phyloP scores from a whole-genome alignment of 2,888 invertebrate genomes.

The Micoletzkya japonica region DNA sequence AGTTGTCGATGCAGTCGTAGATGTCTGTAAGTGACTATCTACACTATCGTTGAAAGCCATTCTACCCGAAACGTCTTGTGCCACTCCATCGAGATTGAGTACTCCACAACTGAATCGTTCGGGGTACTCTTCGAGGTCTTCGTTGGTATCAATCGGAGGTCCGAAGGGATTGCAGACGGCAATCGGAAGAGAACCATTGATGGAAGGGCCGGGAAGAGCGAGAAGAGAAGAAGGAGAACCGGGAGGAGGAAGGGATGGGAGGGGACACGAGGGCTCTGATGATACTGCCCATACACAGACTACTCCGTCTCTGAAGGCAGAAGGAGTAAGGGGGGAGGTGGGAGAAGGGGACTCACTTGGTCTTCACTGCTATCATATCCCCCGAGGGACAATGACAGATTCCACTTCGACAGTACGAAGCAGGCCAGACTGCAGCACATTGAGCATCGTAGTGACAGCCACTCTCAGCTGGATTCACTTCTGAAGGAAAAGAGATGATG shows the following conservation, averaged over 20 bases:
- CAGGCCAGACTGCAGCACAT: slow-evolving; percentile 50
- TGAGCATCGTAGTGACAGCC: slow-evolving; percentile 50
- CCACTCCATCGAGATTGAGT: slow-evolving; percentile 1
- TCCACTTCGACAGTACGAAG: slow-evolving; percentile 45
- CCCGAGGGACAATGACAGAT: slow-evolving; percentile 46
- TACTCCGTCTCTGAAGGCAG: slow-evolving; percentile 40
- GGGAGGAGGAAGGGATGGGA: slow-evolving; percentile 48
- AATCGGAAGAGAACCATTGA: slow-evolving; percentile 19
- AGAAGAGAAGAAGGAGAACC: slow-evolving; percentile 45
- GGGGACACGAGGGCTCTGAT: slow-evolving; percentile 44
- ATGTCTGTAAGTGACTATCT: slow-evolving; percentile 33
- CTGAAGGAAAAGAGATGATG: slow-evolving; percentile 29
- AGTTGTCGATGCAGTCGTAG: slow-evolving; percentile 51
- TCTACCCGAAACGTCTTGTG: slow-evolving; percentile 16
- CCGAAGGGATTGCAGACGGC: slow-evolving; percentile 13
- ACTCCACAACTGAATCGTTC: slow-evolving; percentile 7
- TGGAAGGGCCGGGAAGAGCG: slow-evolving; percentile 41
- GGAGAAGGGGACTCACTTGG: slow-evolving; percentile 33
- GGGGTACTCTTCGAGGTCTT: neutral
- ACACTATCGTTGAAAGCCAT: neutral
- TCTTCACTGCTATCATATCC: slow-evolving; percentile 50
- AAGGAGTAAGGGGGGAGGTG: neutral
- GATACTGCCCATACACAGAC: slow-evolving; percentile 45
- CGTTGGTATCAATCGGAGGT: neutral
- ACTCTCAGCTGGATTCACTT: slow-evolving; percentile 47